These are phyloP conservation scores for Magallana gigas DNA, from an alignment of 1,140 invertebrate species.

Conservation along the genomic window DNA sequence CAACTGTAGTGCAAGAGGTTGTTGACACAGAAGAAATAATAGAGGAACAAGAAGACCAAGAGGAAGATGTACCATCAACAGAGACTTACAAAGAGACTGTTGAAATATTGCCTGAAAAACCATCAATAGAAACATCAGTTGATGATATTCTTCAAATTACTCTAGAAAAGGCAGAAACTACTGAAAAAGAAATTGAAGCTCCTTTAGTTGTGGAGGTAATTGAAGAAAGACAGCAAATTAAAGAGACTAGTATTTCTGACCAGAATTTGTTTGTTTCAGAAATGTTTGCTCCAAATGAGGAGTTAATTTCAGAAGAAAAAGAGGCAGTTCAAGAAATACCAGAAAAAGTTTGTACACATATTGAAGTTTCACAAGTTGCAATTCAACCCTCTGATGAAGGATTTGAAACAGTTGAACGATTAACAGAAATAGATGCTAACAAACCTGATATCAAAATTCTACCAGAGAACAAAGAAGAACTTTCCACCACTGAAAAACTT, in stretches of 20 bases:
- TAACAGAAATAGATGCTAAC: neutral
- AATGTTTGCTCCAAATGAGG: too few species aligned
- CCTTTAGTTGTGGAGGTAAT: conserved; percentile 41
- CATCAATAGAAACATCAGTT: neutral
- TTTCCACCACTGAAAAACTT: neutral
- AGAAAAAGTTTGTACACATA: neutral
- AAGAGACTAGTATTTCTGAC: neutral
- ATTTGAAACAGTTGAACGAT: neutral
- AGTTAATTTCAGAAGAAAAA: neutral
- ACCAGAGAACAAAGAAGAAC: conserved; percentile 13
- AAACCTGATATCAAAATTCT: conserved; percentile 26
- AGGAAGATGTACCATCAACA: neutral
- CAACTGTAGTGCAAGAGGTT: neutral
- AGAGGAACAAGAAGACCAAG: neutral
- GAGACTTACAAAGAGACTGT: neutral
- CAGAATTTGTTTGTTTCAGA: too few species aligned
- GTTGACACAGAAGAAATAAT: neutral
- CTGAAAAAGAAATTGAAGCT: conserved; percentile 46
- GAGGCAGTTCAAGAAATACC: neutral
- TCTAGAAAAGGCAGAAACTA: conserved; percentile 17
- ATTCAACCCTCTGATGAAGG: neutral
- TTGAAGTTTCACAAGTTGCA: conserved; percentile 22
- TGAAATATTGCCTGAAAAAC: too few species aligned
- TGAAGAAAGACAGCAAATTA: conserved; percentile 11
- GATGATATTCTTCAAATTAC: neutral